Percentiles rank a stretch among this genome's conserved stretches.
phyloP scores from a whole-genome alignment of 2,888 invertebrate species.

The Tridacna crocea region DNA sequence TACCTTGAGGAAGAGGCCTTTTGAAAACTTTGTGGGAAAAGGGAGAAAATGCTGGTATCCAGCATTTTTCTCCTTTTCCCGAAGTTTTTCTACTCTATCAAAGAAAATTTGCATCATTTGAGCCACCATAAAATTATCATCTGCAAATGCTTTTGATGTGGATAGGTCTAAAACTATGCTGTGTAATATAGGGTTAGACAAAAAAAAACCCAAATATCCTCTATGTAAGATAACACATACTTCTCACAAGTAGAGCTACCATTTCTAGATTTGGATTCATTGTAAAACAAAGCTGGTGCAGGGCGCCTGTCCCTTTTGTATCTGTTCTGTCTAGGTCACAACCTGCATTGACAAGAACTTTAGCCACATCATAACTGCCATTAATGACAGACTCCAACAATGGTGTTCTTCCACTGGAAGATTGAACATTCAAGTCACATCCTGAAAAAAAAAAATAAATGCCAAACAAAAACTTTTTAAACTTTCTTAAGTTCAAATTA shows the following conservation, averaged over 20 bases:
- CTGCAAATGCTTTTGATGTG: too few species aligned
- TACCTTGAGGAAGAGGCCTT: too few species aligned
- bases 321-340: constrained; percentile 67
- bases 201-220: not conserved
- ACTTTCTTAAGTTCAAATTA: too few species aligned
- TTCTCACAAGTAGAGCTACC: constrained; percentile 49
- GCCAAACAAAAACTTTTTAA: too few species aligned
- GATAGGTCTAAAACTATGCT: too few species aligned
- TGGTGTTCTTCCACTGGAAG: constrained; percentile 65
- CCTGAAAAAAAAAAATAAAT: constrained; percentile 49
- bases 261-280: constrained; percentile 43
- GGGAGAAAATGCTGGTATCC: too few species aligned
- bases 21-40: too few species aligned
- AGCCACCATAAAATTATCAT: too few species aligned
- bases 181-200: too few species aligned
- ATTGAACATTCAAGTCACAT: constrained; percentile 63
- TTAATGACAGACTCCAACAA: constrained; percentile 64
- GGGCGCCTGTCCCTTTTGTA: constrained; percentile 66
- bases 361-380: constrained; percentile 45
- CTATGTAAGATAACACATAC: constrained; percentile 51
- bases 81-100: too few species aligned
- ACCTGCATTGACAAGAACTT: constrained; percentile 61
- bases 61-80: too few species aligned
- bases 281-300: constrained; percentile 50
- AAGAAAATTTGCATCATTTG: too few species aligned